These are phyloP conservation scores for Drosophila bocqueti DNA, from an alignment of 1,140 invertebrate genomes.

Conservation along the genomic window DNA sequence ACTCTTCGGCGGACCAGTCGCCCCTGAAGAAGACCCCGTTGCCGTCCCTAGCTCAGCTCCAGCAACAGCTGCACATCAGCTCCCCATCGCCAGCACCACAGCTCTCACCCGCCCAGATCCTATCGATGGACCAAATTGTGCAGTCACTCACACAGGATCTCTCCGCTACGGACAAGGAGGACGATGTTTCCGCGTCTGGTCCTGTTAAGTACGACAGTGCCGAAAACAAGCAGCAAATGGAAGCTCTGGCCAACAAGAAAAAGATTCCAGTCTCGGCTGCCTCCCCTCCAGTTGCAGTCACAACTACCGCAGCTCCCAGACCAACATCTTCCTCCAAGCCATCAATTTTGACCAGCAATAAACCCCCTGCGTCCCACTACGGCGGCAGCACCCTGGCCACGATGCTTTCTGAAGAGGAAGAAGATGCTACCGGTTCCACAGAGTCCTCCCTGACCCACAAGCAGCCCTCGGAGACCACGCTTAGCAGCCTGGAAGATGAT, in stretches of 20 bases:
- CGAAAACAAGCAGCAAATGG: slow-evolving; percentile 47
- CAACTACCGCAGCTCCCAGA: neutral
- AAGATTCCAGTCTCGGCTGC: slow-evolving; percentile 23
- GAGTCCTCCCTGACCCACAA: slow-evolving; percentile 14
- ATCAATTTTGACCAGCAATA: slow-evolving; percentile 31
- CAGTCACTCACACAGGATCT: slow-evolving; percentile 67
- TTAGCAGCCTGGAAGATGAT: slow-evolving; percentile 55
- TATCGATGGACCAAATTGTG: slow-evolving; percentile 76
- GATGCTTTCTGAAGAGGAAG: slow-evolving; percentile 66
- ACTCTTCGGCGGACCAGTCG: neutral
- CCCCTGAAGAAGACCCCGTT: slow-evolving; percentile 64
- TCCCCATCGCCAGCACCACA: slow-evolving; percentile 61
- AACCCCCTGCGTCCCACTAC: slow-evolving; percentile 53
- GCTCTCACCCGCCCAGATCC: slow-evolving; percentile 60
- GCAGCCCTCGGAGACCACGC: slow-evolving; percentile 41
- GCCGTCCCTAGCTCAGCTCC: slow-evolving; percentile 62
- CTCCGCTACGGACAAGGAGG: slow-evolving; percentile 39
- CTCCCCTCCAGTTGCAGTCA: neutral
- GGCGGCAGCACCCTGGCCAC: slow-evolving; percentile 72
- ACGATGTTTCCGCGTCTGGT: slow-evolving; percentile 8
- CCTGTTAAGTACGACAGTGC: slow-evolving; percentile 65
- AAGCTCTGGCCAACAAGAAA: slow-evolving; percentile 54
- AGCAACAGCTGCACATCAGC: slow-evolving; percentile 60
- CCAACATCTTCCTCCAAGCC: slow-evolving; percentile 29
- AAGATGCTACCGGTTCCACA: slow-evolving; percentile 35